Evolutionary conservation across 1,140 invertebrate species (phyloP).

Genomic region (Drosophila sproati): DNA sequence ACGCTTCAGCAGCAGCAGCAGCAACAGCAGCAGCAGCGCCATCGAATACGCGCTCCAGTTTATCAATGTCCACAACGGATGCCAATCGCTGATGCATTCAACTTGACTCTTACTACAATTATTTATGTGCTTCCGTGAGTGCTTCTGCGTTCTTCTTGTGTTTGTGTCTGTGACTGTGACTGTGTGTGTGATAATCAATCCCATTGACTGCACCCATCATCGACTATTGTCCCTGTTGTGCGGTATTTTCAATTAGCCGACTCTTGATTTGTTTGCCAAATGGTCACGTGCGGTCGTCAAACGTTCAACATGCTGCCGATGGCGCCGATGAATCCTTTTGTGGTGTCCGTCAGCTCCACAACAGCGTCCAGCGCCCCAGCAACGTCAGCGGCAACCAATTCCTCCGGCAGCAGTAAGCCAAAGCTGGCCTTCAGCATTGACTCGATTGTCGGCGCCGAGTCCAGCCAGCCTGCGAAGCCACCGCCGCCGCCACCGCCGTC

Average conservation of each 20-base stretch:
- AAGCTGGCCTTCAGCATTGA: conserved; percentile 98
- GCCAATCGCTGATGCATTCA: conserved; percentile 73
- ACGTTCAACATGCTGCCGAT: conserved; percentile 84
- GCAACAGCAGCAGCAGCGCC: conserved; percentile 21
- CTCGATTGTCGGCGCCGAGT: conserved; percentile 92
- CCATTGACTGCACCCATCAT: conserved; percentile 40
- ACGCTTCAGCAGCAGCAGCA: conserved; percentile 59
- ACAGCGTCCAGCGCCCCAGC: conserved; percentile 40
- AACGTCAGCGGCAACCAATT: conserved; percentile 12
- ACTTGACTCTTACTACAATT: conserved; percentile 23
- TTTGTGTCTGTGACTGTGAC: conserved; percentile 14
- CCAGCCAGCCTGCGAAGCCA: conserved; percentile 68
- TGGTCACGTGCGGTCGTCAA: conserved; percentile 84
- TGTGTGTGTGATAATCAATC: conserved; percentile 12
- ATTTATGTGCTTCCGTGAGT: conserved; percentile 33
- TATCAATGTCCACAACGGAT: conserved; percentile 76
- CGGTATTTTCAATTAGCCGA: conserved; percentile 48
- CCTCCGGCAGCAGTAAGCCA: conserved; percentile 87
- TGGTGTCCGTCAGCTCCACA: conserved; percentile 53
- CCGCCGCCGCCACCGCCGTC: conserved; percentile 21
- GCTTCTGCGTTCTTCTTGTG: conserved; percentile 25
- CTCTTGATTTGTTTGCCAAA: conserved; percentile 54
- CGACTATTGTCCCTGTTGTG: conserved; percentile 23
- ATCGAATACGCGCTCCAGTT: conserved; percentile 54
- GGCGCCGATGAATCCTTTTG: conserved; percentile 83